Evolutionary conservation across 2,797 vertebrate genomes (phyloP), one percentile per base, ranked within the genome.

Genomic region (Australoheros facetus): DNA sequence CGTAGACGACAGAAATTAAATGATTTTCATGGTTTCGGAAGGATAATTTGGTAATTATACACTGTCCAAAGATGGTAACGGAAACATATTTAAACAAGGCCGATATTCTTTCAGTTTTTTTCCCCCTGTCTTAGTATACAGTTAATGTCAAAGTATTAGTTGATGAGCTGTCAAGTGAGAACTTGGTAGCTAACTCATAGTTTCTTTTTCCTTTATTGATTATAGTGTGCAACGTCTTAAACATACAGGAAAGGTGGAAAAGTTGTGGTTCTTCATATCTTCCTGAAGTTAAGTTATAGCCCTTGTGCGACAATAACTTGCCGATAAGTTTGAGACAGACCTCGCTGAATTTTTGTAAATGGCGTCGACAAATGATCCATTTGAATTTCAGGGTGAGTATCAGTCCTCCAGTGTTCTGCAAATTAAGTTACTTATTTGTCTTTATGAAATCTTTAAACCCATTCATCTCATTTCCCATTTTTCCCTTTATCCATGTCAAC

Each of bases 301-400:
- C 14, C 77, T 17, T 17, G 30, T 66, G 48, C 17, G 39, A 72
- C 71, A 23, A 53, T 6, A 30, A 60, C 2, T 60, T 71, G 8
- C 5, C 3, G 21, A 48, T 48, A 48, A 71, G 3, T 79, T 75
- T 2, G 10, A 34, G 70, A 48, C 60, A 9, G 56, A 11, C 34
- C 10, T 66, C 17, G 4, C 37, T 39, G n/a, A 72, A 60, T 75
- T 6, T 17, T 28, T 51, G 55, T 30, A 12, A 92, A 97, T 98
- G 97, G 97, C 97, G 90, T 73, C 96, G 6, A 91, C 73, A 53
- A 90, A 85, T 28, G 97, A 97, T 90, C 96, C 96, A 28, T 95
- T 97, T 86, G 93, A 96, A 10, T 97, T 98, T 85, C 94, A 96
- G 92, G 97, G 97, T 97, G 88, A 83, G 87, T 79, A 10, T 81